phyloP scores from a whole-genome alignment of 2,797 vertebrate genomes.

The Parotocinclus haroldoi region DNA sequence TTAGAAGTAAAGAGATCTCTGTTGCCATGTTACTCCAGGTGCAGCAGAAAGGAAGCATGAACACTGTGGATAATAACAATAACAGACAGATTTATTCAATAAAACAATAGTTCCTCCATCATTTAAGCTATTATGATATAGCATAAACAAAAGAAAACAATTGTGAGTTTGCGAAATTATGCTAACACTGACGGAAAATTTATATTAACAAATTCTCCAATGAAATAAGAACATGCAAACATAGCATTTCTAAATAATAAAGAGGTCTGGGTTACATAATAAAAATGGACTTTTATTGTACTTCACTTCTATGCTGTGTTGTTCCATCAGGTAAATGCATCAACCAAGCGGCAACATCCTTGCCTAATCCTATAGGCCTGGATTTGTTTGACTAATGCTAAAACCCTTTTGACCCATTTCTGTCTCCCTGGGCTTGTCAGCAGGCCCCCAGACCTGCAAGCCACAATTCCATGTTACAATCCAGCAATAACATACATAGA shows the following conservation, averaged over 20 bases:
- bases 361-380: constrained; percentile 84
- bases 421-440: constrained; percentile 78
- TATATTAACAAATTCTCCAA: background rate
- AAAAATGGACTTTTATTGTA: constrained; percentile 37
- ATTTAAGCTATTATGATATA: background rate
- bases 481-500: constrained; percentile 27
- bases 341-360: constrained; percentile 80
- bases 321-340: constrained; percentile 78
- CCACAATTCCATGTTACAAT: constrained; percentile 42
- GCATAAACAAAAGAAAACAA: background rate
- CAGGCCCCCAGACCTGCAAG: constrained; percentile 65
- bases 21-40: constrained; percentile 57
- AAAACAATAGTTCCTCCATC: background rate
- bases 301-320: constrained; percentile 36
- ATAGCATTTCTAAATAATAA: background rate
- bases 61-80: constrained; percentile 19
- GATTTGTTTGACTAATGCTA: constrained; percentile 91
- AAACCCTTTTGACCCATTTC: constrained; percentile 91
- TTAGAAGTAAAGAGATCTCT: constrained; percentile 49
- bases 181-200: background rate
- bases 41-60: constrained; percentile 36
- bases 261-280: constrained; percentile 3
- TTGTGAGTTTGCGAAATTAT: background rate
- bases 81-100: constrained; percentile 7
- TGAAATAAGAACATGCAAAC: background rate